These are phyloP conservation scores for Pristionchus maxplancki DNA, from an alignment of 2,888 invertebrate species.

Conservation along the genomic window DNA sequence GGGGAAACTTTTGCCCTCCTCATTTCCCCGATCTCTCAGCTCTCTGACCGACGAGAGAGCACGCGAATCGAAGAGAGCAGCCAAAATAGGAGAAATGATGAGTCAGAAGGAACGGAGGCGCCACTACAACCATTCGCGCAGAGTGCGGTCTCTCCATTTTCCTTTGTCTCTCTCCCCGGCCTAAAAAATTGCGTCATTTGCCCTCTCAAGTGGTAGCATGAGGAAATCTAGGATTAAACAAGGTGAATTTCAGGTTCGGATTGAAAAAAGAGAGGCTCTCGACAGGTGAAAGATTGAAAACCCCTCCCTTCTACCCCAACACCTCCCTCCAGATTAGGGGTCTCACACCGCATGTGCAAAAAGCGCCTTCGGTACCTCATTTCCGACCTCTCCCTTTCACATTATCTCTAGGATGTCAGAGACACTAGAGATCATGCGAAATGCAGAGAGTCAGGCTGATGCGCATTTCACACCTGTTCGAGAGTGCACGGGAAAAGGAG, in stretches of 20 bases:
- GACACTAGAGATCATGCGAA: background rate
- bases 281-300: too few relatives aligned
- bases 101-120: background rate
- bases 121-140: background rate
- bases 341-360: background rate
- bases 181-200: background rate
- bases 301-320: background rate
- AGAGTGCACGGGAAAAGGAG: background rate
- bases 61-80: background rate
- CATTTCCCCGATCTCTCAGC: background rate
- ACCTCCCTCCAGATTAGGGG: slow-evolving; percentile 19
- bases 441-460: background rate
- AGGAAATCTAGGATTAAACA: background rate
- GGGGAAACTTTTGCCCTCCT: background rate
- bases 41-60: background rate
- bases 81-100: background rate
- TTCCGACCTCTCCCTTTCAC: background rate
- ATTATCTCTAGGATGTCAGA: background rate
- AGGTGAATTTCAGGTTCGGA: background rate
- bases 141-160: background rate
- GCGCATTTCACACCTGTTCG: background rate
- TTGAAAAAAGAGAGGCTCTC: background rate
- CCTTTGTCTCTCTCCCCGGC: background rate
- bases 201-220: background rate
- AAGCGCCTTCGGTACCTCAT: background rate